Evolutionary conservation across 2,113 vertebrate genomes (phyloP), one percentile per base, ranked within the genome.

Genomic region (Chionodraco myersi): DNA sequence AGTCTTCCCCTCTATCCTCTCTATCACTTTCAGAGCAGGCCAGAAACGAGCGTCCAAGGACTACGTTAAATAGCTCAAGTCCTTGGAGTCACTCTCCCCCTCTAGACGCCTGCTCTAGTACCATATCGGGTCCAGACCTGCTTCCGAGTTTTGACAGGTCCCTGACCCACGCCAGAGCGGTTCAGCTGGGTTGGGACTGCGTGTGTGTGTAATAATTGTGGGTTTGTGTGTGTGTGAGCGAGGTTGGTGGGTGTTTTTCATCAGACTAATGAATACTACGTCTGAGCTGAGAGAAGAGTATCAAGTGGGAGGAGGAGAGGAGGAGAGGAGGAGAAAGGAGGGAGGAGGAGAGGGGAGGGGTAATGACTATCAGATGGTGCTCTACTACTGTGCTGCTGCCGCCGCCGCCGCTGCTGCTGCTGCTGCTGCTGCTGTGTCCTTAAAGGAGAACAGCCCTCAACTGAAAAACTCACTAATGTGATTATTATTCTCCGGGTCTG

Each of bases 301-400:
- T 89, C 74, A 56, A 90, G 89, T 78, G 45, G 70, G 75, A 82
- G 79, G 82, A 85, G 87, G 72, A 72, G 21, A 85, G 87, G 26
- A 26, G 26, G 26, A 26, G 85, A 76, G 86, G 87, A 86, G 86
- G 86, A 77, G 80, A 76, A 65, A 75, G 59, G 54, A 57, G 70
- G 56, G 73, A 65, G 88, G 58, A 64, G 83, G 75, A 62, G 83
- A 78, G 77, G 58, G 80, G 78, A 73, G 84, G 81, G 61, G 86
- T 94, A 94, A 94, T 94, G 91, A 93, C 91, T 93, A 91, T 94
- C 92, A 94, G 93, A 94, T 94, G 93, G 86, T 84, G 84, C 69
- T 83, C 88, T 82, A 91, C 90, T 94, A 92, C 92, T 92, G 91
- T 92, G 81, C 87, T 90, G 88, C 86, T 85, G 87, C 87, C 44